Conservation (phyloP, 1,140 invertebrate genomes). For the Heliconius himera region DNA sequence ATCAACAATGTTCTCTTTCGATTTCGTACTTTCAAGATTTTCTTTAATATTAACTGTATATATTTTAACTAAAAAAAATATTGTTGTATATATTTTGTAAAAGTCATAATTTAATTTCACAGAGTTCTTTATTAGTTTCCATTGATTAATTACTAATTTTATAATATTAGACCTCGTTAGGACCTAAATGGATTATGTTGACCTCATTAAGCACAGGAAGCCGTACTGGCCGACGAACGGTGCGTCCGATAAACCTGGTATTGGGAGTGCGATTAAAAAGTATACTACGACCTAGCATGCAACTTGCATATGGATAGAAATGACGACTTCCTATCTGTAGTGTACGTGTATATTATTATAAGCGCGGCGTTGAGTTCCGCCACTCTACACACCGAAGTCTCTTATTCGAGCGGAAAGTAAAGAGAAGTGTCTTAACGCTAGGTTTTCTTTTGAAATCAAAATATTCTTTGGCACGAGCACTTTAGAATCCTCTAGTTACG, state of each 20-base stretch:
- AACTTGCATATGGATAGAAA: background rate
- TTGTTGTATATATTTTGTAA: background rate
- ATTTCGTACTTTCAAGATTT: background rate
- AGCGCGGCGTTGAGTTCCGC: background rate
- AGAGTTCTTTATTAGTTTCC: background rate
- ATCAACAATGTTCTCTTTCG: no score
- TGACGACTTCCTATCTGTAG: background rate
- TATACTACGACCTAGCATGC: conserved; percentile 17
- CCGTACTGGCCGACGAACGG: conserved; percentile 50
- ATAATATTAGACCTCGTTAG: conserved; percentile 40
- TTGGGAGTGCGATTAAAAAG: conserved; percentile 35
- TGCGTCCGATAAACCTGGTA: conserved; percentile 40
- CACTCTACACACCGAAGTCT: background rate
- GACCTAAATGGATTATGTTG: conserved; percentile 48
- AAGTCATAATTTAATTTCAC: background rate
- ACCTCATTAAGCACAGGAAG: conserved; percentile 48
- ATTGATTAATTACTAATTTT: conserved; percentile 19
- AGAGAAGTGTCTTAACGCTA: no score
- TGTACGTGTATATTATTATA: background rate
- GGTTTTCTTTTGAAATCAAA: no score
- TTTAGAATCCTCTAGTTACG: no score
- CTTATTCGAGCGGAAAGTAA: no score
- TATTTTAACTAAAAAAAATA: no score
- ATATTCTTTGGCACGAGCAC: no score
- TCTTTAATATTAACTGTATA: background rate